Conservation (phyloP, 2,113 vertebrate genomes). For the Neolamprologus toae region DNA sequence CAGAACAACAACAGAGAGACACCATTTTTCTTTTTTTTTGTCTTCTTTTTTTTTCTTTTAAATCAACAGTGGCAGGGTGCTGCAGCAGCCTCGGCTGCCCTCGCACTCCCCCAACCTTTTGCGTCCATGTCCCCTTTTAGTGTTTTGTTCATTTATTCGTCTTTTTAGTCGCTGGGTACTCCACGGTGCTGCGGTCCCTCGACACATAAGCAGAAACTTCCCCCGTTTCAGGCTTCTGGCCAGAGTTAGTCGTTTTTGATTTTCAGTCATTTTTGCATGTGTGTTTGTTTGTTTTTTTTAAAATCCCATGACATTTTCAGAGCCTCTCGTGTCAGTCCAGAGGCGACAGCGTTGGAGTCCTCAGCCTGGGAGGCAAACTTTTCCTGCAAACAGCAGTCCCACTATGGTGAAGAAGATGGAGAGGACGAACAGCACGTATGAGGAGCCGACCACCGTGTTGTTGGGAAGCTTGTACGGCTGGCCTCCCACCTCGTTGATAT, state of each 20-base stretch:
- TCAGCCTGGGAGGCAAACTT: conserved; percentile 99
- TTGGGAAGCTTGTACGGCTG: conserved; percentile 99
- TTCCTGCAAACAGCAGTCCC: conserved; percentile 98
- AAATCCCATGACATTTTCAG: conserved; percentile 41
- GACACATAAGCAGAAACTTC: conserved; percentile 26
- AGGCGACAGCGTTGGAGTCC: conserved; percentile 31
- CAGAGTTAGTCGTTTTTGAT: conserved; percentile 44
- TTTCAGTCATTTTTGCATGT: conserved; percentile 29
- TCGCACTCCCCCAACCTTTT: neutral
- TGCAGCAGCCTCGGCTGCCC: conserved; percentile 7
- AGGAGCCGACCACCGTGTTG: conserved; percentile 98
- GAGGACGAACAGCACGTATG: conserved; percentile 97
- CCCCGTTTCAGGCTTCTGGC: conserved; percentile 22
- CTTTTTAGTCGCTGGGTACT: conserved; percentile 29
- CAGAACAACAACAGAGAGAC: conserved; percentile 43
- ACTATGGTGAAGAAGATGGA: conserved; percentile 99
- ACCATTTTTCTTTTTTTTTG: neutral
- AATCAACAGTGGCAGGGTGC: conserved; percentile 43
- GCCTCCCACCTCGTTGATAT: conserved; percentile 97
- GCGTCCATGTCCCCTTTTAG: neutral
- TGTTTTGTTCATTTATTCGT: conserved; percentile 19
- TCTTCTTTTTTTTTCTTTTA: neutral
- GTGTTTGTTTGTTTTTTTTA: neutral
- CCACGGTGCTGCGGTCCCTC: conserved; percentile 17
- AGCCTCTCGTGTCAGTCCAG: conserved; percentile 42